Evolutionary conservation across 2,797 vertebrate species (phyloP).

Genomic region (Chrosomus eos): DNA sequence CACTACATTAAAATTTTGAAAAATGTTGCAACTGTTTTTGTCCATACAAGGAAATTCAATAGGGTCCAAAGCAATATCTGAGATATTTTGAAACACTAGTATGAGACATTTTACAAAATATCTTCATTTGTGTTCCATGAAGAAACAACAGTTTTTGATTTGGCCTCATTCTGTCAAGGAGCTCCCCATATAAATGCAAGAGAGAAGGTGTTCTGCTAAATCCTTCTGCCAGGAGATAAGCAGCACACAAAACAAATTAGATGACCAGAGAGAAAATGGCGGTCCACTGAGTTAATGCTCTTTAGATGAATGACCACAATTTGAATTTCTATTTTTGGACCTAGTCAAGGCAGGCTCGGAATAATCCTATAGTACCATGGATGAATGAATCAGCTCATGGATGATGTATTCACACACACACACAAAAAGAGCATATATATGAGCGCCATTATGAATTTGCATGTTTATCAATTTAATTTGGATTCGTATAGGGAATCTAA

Average conservation of each 20-base stretch:
- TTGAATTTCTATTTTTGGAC: constrained; percentile 46
- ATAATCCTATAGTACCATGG: constrained; percentile 20
- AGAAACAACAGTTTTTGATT: background rate
- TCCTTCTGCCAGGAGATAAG: background rate
- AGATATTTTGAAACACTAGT: background rate
- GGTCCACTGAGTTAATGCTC: background rate
- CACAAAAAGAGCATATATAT: background rate
- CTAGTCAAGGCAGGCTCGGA: constrained; percentile 18
- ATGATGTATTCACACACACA: background rate
- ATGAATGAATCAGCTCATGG: constrained; percentile 3
- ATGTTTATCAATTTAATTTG: background rate
- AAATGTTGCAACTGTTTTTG: background rate
- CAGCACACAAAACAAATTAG: constrained; percentile 43
- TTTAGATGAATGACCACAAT: constrained; percentile 35
- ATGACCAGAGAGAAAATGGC: constrained; percentile 15
- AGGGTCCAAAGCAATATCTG: background rate
- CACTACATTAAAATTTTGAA: background rate
- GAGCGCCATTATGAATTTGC: background rate
- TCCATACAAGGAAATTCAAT: background rate
- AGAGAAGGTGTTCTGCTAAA: constrained; percentile 14
- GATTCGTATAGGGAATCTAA: constrained; percentile 10
- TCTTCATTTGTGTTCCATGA: background rate
- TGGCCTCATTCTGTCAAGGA: constrained; percentile 44
- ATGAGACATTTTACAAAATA: background rate
- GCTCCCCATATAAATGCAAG: constrained; percentile 5